These are phyloP conservation scores for Propsilocerus akamusi DNA, from an alignment of 1,140 invertebrate species.

Conservation along the genomic window DNA sequence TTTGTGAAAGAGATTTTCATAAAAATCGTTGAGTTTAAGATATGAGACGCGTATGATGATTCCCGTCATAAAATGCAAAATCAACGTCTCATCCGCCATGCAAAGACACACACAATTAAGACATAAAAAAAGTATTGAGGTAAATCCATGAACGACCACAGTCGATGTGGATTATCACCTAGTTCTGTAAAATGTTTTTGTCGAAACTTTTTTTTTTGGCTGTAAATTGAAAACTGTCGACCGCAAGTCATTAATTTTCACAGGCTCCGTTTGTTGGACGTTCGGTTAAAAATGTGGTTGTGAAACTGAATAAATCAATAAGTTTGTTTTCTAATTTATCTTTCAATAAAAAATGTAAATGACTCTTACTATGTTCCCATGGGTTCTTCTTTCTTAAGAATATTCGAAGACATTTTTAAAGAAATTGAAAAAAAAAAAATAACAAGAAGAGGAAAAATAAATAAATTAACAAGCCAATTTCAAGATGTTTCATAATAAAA, in stretches of 20 bases:
- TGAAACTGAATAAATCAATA: conserved; percentile 2
- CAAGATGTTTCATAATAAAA: conserved; percentile 1
- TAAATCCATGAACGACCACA: no score
- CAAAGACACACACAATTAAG: conserved; percentile 1
- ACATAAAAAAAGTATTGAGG: neutral
- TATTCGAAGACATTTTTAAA: neutral
- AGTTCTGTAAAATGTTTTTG: no score
- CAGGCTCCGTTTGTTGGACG: no score
- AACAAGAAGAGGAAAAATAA: neutral
- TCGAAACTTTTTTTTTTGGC: no score
- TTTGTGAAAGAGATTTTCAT: no score
- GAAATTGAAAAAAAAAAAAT: neutral
- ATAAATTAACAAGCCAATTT: conserved; percentile 4
- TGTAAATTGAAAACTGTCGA: no score
- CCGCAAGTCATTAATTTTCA: conserved; percentile 1
- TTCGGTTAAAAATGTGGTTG: neutral
- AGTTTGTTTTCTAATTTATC: neutral
- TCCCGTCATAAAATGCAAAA: neutral
- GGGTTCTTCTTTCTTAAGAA: neutral
- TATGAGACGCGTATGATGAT: no score
- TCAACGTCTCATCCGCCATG: no score
- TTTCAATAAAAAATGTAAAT: neutral
- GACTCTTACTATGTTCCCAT: neutral
- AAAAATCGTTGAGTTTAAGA: neutral
- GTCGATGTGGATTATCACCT: no score